Percentiles rank a stretch among this genome's conserved stretches.
Evolutionary conservation across 2,797 vertebrate species (phyloP).

Genomic region (Enteromius trimaculatus): DNA sequence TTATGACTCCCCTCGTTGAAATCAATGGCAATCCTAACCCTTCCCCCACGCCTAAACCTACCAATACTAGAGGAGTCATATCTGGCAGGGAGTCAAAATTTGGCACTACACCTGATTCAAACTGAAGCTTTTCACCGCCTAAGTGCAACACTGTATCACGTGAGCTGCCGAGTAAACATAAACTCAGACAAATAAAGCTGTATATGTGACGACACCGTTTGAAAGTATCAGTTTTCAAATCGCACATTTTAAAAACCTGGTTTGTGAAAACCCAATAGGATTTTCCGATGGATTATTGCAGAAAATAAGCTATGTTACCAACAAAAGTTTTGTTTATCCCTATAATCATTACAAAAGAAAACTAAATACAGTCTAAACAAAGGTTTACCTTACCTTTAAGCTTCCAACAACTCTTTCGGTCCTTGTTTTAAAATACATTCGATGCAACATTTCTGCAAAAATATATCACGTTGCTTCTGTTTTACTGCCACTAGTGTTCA

Average conservation of each 20-base stretch:
- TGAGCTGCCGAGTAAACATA: no score
- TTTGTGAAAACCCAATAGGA: background rate
- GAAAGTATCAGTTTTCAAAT: no score
- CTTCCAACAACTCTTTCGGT: background rate
- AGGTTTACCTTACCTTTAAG: background rate
- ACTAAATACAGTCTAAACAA: background rate
- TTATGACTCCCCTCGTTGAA: no score
- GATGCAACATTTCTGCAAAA: background rate
- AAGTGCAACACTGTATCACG: no score
- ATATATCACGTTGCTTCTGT: background rate
- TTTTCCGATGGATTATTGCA: background rate
- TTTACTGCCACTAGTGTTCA: background rate
- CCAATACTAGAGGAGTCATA: no score
- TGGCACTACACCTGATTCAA: no score
- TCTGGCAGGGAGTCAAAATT: no score
- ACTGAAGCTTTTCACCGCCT: no score
- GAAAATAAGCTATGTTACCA: background rate
- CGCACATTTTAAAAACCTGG: background rate
- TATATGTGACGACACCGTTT: no score
- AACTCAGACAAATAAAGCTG: no score
- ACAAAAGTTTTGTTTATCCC: background rate
- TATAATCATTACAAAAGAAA: background rate
- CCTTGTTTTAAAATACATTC: background rate
- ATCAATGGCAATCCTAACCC: no score
- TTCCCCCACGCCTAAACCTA: no score